Evolutionary conservation across 53 echinoderm and acorn worm species (phyloP).

Genomic region (Actinopyga echinites): DNA sequence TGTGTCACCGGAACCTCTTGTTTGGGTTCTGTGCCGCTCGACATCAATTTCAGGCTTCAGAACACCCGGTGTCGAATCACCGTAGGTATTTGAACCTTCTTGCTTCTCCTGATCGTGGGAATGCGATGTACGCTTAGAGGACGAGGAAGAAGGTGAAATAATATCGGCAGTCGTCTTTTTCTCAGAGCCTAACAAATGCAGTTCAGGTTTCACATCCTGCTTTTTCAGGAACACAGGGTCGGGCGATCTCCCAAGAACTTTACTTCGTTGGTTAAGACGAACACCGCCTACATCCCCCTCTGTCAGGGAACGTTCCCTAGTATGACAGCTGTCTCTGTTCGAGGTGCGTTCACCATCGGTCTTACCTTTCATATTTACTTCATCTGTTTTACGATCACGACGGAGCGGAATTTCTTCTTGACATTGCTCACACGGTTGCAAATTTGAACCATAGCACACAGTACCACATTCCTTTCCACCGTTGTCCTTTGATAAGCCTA

Average conservation of each 20-base stretch:
- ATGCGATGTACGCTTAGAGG: background rate
- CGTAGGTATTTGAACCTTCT: background rate
- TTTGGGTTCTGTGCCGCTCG: background rate
- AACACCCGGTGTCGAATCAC: constrained; percentile 28
- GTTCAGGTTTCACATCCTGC: too few species aligned
- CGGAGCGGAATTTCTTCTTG: background rate
- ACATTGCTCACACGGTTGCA: background rate
- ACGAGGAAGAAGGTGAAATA: constrained; percentile 9
- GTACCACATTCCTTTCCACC: constrained; percentile 14
- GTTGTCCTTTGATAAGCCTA: background rate
- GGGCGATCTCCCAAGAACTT: too few species aligned
- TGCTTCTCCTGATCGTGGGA: background rate
- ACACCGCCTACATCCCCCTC: too few species aligned
- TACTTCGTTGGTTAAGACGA: too few species aligned
- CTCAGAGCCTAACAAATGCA: too few species aligned
- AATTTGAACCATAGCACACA: background rate
- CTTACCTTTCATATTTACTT: too few species aligned
- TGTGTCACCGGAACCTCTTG: background rate
- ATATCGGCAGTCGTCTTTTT: background rate
- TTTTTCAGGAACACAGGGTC: too few species aligned
- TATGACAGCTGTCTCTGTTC: too few species aligned
- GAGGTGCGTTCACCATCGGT: too few species aligned
- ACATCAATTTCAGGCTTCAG: constrained; percentile 31
- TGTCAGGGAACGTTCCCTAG: too few species aligned
- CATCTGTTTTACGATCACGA: too few species aligned